Evolutionary conservation across 1,140 invertebrate genomes (phyloP).

Genomic region (Pseudomyrmex pallidus): DNA sequence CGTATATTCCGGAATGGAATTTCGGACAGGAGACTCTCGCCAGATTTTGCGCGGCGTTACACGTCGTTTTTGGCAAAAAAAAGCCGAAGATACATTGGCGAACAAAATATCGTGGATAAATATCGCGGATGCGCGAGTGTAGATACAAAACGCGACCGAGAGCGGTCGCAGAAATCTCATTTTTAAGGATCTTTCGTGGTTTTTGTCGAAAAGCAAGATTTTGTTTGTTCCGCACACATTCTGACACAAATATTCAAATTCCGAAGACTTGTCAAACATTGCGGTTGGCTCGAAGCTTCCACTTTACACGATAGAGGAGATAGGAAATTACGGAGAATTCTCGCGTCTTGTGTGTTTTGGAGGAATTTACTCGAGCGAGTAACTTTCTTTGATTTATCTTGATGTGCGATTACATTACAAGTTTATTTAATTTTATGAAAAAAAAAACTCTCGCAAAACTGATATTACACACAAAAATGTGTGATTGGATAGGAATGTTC

Average conservation of each 20-base stretch:
- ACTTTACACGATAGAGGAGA: neutral
- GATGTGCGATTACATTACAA: too few species aligned
- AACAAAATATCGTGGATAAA: too few species aligned
- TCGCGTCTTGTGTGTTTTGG: neutral
- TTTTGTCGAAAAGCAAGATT: neutral
- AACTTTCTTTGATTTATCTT: too few species aligned
- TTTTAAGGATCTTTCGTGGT: neutral
- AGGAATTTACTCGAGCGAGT: neutral
- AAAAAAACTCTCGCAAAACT: too few species aligned
- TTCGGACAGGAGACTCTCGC: neutral
- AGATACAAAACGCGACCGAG: neutral
- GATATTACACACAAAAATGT: neutral
- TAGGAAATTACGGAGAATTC: neutral
- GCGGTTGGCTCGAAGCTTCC: conserved; percentile 28
- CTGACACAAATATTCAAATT: conserved; percentile 3
- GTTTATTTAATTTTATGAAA: too few species aligned
- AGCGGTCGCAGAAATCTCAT: neutral
- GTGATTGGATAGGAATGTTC: neutral
- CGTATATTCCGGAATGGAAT: conserved; percentile 40
- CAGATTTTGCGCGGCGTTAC: neutral
- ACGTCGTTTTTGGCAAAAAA: too few species aligned
- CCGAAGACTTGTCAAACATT: conserved; percentile 25
- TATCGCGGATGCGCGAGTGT: too few species aligned
- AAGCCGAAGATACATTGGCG: too few species aligned
- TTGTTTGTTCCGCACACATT: conserved; percentile 6